phyloP scores from a whole-genome alignment of 1,140 invertebrate genomes.

The Meloidogyne floridensis region DNA sequence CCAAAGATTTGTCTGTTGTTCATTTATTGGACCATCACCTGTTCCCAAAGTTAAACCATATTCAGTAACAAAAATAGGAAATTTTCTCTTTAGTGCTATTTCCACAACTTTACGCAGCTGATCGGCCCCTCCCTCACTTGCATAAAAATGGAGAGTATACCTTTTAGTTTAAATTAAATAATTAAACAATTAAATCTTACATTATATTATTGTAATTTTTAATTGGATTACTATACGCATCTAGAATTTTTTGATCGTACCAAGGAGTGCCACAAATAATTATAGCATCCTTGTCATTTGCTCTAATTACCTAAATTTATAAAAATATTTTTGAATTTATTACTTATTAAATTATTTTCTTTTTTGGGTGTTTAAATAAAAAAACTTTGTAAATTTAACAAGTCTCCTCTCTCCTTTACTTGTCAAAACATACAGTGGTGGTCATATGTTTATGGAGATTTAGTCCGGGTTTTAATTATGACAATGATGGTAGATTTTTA shows the following conservation, averaged over 20 bases:
- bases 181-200: background rate
- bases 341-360: too few species aligned
- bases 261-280: slow-evolving; percentile 12
- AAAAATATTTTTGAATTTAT: background rate
- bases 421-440: too few species aligned
- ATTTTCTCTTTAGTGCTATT: slow-evolving; percentile 13
- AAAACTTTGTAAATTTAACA: too few species aligned
- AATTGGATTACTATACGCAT: slow-evolving; percentile 27
- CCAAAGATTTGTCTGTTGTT: slow-evolving; percentile 8
- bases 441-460: too few species aligned
- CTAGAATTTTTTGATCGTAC: slow-evolving; percentile 24
- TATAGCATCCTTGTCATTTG: slow-evolving; percentile 5
- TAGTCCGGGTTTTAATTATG: too few species aligned
- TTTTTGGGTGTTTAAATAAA: too few species aligned
- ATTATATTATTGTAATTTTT: slow-evolving; percentile 32
- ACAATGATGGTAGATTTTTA: too few species aligned
- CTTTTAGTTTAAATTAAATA: background rate
- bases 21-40: slow-evolving; percentile 16
- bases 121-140: background rate
- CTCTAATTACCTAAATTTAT: slow-evolving; percentile 14
- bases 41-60: slow-evolving; percentile 12
- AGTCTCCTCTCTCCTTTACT: too few species aligned
- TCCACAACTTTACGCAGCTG: slow-evolving; percentile 27
- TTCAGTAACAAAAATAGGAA: slow-evolving; percentile 39
- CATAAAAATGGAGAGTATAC: background rate